Conservation (phyloP, 2,888 invertebrate genomes). For the Keiferia lycopersicella region DNA sequence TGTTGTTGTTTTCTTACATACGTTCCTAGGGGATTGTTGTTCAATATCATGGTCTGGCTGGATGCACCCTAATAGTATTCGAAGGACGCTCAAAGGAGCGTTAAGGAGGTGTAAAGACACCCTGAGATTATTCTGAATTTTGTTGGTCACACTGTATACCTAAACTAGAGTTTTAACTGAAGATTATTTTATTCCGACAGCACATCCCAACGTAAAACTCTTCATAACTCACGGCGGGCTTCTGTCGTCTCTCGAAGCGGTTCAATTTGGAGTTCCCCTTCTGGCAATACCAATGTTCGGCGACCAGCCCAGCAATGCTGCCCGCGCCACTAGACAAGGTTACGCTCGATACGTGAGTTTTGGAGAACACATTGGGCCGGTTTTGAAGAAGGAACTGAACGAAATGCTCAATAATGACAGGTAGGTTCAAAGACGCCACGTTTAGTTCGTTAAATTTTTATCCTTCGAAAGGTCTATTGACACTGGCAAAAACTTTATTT, state of each 20-base stretch:
- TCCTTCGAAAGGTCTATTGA: too few species aligned
- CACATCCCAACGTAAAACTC: conserved; percentile 42
- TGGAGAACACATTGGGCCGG: conserved; percentile 40
- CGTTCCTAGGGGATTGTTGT: too few species aligned
- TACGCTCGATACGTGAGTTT: conserved; percentile 48
- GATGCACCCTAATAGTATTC: too few species aligned
- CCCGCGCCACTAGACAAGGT: conserved; percentile 42
- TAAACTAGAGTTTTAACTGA: too few species aligned
- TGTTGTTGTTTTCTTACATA: too few species aligned
- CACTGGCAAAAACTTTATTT: not conserved
- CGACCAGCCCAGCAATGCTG: conserved; percentile 60
- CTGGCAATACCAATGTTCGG: conserved; percentile 59
- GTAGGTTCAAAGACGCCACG: not conserved
- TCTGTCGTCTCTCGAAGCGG: conserved; percentile 42
- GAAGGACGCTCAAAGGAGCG: too few species aligned
- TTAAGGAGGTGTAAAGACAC: too few species aligned
- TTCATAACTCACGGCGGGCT: conserved; percentile 49
- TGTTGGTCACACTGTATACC: too few species aligned
- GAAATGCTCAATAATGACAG: conserved; percentile 49
- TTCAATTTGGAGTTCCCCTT: conserved; percentile 54
- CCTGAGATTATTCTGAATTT: too few species aligned
- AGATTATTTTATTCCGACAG: conserved; percentile 29
- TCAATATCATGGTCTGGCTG: too few species aligned
- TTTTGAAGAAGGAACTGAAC: conserved; percentile 42
- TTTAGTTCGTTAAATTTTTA: too few species aligned